Evolutionary conservation across 1,140 invertebrate genomes (phyloP), one percentile per base, ranked within the genome.

Genomic region (Drosophila obscura): DNA sequence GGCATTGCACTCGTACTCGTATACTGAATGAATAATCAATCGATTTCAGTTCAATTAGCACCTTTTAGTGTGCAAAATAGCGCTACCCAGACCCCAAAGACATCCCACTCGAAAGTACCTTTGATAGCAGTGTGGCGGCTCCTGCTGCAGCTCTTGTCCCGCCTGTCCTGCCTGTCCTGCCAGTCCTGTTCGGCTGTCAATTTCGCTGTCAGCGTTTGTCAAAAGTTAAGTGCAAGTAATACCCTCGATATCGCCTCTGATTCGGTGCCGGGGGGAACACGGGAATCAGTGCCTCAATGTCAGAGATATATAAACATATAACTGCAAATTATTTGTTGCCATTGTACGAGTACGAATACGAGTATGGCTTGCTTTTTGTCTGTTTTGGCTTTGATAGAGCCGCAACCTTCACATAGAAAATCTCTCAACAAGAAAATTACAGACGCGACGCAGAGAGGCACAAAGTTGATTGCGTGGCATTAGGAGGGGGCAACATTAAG

Each of bases 401-500:
- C 50, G 48, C 71, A 89, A 90, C 89, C 89, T 91, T 91, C 88
- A 91, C 89, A 91, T 80, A 91, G 83, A 91, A 91, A 91, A 91
- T 90, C 89, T 85, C 76, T 91, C 88, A 91, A 80, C 83, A 89
- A 82, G 89, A 90, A 90, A 90, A 90, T 90, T 90, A 88, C 78
- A 75, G 28, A 46, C 75, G 51, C 26, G 44, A 46, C 28, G 45
- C 19, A 15, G n/a, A 60, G 13, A 60, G 26, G 26, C 62, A 59
- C 28, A 41, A 41, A 63, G 48, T 69, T 58, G 58, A 69, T 58
- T 58, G 69, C 57, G 39, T 44, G 43, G 8, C 16, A 11, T 15
- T 5, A 39, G 26, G 6, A 45, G 28, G 39, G 46, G 50, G 65
- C 28, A 39, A 43, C 43, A 53, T 62, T 59, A 52, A 50, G 75